A percentile compares a stretch with the other conserved stretches of the same genome.
These are phyloP conservation scores for Margarornis squamiger DNA, from an alignment of 2,797 vertebrate genomes.

Conservation along the genomic window DNA sequence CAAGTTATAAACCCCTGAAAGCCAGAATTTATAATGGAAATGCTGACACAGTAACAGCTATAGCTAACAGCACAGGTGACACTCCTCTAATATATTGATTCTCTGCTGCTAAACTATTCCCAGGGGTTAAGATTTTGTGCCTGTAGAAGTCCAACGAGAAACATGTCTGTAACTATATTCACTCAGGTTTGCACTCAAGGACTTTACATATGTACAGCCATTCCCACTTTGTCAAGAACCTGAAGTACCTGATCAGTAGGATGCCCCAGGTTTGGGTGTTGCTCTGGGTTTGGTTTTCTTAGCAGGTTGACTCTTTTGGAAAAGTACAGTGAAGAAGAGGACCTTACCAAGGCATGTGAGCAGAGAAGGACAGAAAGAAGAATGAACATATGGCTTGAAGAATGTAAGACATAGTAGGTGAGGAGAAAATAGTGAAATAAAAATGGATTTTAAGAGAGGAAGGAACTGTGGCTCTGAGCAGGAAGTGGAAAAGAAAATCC, in stretches of 20 bases:
- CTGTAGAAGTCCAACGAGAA: background rate
- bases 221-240: background rate
- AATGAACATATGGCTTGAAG: background rate
- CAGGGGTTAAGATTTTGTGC: background rate
- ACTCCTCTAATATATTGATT: constrained; percentile 9
- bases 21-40: constrained; percentile 60
- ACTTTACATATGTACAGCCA: background rate
- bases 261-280: background rate
- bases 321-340: background rate
- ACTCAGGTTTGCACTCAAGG: background rate
- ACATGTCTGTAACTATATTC: background rate
- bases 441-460: background rate
- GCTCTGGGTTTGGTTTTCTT: background rate
- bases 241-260: background rate
- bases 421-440: background rate
- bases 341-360: background rate
- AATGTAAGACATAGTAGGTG: background rate
- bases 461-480: background rate
- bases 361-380: background rate
- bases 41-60: constrained; percentile 52
- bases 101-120: constrained; percentile 30
- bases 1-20: constrained; percentile 61
- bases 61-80: constrained; percentile 46
- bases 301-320: background rate
- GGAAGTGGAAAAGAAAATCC: background rate